Evolutionary conservation across 2,113 vertebrate genomes (phyloP).

Genomic region (Fregetta grallaria): DNA sequence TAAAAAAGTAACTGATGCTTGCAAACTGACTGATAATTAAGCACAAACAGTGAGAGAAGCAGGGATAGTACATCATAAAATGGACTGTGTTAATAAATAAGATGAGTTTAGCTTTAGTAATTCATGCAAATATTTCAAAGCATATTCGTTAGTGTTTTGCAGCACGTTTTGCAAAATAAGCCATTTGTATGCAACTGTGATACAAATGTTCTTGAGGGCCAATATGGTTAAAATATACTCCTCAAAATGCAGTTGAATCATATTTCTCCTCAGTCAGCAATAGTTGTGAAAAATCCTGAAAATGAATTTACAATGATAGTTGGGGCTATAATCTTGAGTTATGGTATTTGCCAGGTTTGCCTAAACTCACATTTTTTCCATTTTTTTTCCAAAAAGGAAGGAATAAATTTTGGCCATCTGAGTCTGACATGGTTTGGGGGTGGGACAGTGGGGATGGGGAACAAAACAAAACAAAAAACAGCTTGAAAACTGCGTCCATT

Average conservation of each 20-base stretch:
- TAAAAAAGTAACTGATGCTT: not conserved
- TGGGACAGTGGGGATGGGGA: accelerated
- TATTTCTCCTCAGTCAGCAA: not conserved
- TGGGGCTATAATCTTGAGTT: not conserved
- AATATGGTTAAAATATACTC: not conserved
- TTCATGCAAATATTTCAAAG: not conserved
- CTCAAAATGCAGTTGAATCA: not conserved
- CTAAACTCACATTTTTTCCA: not conserved
- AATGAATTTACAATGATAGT: not conserved
- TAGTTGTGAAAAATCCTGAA: not conserved
- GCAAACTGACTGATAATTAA: not conserved
- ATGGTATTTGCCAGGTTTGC: not conserved
- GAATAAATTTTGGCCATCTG: not conserved
- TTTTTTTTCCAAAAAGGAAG: not conserved
- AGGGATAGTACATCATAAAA: not conserved
- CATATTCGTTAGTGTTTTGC: not conserved
- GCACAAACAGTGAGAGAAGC: not conserved
- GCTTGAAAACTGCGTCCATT: not conserved
- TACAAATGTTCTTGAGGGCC: not conserved
- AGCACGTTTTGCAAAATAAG: not conserved
- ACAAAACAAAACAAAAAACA: not conserved
- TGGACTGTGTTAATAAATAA: not conserved
- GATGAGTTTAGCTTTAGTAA: not conserved
- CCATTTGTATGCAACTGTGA: not conserved
- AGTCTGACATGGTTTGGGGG: not conserved